Percentiles rank a stretch among this genome's conserved stretches.
Conservation (phyloP, 2,113 vertebrate species). For the Merops nubicus region DNA sequence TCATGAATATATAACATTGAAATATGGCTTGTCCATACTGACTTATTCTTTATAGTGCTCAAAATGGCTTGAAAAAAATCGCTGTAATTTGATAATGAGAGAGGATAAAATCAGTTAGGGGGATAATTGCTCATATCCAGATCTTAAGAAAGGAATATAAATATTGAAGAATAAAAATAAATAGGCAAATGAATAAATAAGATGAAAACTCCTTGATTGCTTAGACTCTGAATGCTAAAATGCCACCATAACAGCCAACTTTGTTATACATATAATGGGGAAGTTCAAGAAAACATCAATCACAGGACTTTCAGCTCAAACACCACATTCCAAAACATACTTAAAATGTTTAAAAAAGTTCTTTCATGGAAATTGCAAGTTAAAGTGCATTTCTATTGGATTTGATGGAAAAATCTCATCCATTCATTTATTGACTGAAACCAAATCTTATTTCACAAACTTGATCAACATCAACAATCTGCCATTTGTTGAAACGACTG, state of each 20-base stretch:
- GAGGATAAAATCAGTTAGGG: conserved; percentile 31
- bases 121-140: conserved; percentile 32
- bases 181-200: conserved; percentile 16
- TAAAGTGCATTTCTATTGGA: neutral
- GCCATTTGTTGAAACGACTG: neutral
- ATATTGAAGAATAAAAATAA: conserved; percentile 37
- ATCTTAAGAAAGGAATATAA: conserved; percentile 21
- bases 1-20: conserved; percentile 57
- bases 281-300: conserved; percentile 13
- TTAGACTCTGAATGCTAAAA: neutral
- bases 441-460: neutral
- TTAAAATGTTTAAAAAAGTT: neutral
- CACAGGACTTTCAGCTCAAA: neutral
- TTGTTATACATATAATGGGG: neutral
- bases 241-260: neutral
- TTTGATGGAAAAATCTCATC: neutral
- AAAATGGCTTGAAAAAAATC: neutral
- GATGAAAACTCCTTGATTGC: neutral
- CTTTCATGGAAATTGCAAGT: neutral
- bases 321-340: neutral
- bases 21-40: conserved; percentile 9
- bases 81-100: conserved; percentile 32
- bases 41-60: conserved; percentile 10
- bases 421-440: neutral
- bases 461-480: neutral